Conservation (phyloP, 2,888 invertebrate species). For the Esperia sulphurella region DNA sequence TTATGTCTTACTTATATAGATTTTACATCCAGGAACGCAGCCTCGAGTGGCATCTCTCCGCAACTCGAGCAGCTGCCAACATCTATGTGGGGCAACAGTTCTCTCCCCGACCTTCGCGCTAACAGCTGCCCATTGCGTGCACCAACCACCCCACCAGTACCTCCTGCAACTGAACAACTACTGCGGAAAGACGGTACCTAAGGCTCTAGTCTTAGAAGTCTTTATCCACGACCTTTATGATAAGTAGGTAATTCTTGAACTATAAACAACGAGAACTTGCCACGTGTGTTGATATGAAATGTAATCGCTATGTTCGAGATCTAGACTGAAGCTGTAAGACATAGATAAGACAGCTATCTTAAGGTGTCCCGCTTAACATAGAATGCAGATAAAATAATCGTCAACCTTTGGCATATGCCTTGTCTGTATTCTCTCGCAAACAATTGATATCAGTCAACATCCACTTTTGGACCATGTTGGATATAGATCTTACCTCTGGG, state of each 20-base stretch:
- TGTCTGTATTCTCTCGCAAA: too few relatives aligned
- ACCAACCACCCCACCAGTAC: constrained; percentile 32
- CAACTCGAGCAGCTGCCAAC: constrained; percentile 37
- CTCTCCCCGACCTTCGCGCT: constrained; percentile 44
- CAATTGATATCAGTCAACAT: too few relatives aligned
- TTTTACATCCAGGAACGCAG: constrained; percentile 36
- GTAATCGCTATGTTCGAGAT: neutral
- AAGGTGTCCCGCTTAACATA: too few relatives aligned
- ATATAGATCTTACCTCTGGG: too few relatives aligned
- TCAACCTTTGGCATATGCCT: too few relatives aligned
- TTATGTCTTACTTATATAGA: too few relatives aligned
- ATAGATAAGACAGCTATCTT: too few relatives aligned
- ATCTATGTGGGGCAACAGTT: constrained; percentile 59
- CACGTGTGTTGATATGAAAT: neutral
- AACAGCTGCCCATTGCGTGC: constrained; percentile 67
- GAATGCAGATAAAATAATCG: too few relatives aligned
- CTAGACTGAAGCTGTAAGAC: too few relatives aligned
- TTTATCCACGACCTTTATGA: constrained; percentile 46
- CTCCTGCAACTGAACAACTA: constrained; percentile 49
- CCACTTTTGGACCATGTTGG: too few relatives aligned
- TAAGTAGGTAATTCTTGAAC: constrained; percentile 38
- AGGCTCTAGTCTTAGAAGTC: constrained; percentile 39
- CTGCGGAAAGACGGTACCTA: constrained; percentile 33
- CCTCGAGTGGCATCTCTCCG: constrained; percentile 53
- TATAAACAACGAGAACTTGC: neutral